Evolutionary conservation across 2,888 invertebrate genomes (phyloP).

Genomic region (Cepaea hortensis): DNA sequence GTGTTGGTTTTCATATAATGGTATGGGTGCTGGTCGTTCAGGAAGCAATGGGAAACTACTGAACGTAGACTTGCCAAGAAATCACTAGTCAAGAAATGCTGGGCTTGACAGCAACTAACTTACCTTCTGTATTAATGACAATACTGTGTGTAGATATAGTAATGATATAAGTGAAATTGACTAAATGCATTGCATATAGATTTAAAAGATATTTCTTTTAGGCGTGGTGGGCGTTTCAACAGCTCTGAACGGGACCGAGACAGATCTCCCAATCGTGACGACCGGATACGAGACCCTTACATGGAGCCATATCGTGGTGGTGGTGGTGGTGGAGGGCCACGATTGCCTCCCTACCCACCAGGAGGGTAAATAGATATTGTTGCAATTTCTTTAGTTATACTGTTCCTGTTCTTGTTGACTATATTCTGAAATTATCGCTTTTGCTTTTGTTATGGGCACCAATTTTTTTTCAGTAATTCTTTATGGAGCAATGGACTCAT

Average conservation of each 20-base stretch:
- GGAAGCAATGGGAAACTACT: no score
- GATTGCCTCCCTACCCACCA: slow-evolving; percentile 8
- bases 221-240: not conserved
- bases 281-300: slow-evolving; percentile 14
- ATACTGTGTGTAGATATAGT: no score
- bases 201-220: not conserved
- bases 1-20: no score
- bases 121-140: no score
- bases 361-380: slow-evolving; percentile 1
- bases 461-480: not conserved
- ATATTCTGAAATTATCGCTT: not conserved
- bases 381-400: not conserved
- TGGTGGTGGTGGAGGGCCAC: not conserved
- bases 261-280: slow-evolving; percentile 34
- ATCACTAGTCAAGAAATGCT: no score
- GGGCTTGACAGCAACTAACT: no score
- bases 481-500: no score
- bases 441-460: not conserved
- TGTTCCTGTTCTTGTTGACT: not conserved
- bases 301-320: not conserved
- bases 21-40: no score
- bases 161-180: no score
- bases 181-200: not conserved
- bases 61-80: no score
- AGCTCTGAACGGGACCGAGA: slow-evolving; percentile 16